These are phyloP conservation scores for Ceratina calcarata DNA, from an alignment of 1,140 invertebrate genomes.

Conservation along the genomic window DNA sequence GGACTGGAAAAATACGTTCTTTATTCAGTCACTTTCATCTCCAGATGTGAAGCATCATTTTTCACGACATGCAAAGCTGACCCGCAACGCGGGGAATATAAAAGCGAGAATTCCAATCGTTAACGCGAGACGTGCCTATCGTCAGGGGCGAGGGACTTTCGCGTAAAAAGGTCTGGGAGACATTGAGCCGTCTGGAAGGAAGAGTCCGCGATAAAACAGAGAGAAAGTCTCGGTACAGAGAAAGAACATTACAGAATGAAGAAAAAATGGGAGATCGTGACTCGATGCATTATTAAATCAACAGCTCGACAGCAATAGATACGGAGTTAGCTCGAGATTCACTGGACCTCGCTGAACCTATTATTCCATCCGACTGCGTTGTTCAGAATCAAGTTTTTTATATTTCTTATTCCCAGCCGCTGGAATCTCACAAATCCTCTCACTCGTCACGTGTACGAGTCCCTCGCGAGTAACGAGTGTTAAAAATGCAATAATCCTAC, in stretches of 20 bases:
- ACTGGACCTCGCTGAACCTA: not conserved
- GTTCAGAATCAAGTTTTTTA: not conserved
- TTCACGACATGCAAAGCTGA: not conserved
- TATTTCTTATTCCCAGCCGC: not conserved
- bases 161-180: not conserved
- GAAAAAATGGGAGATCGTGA: not conserved
- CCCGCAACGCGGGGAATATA: not conserved
- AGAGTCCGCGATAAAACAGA: not conserved
- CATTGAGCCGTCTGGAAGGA: not conserved
- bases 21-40: no score
- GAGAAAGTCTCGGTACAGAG: conserved; percentile 14
- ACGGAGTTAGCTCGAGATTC: not conserved
- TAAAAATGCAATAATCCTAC: conserved; percentile 63
- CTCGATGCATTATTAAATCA: conserved; percentile 28
- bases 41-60: not conserved
- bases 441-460: conserved; percentile 9
- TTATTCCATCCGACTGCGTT: not conserved
- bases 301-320: conserved; percentile 13
- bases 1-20: no score
- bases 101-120: conserved; percentile 16
- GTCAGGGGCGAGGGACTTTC: not conserved
- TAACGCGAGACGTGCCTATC: not conserved
- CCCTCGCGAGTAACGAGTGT: not conserved
- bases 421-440: conserved; percentile 22
- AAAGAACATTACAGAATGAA: conserved; percentile 22